Conservation (phyloP, 2,797 vertebrate genomes). For the Gallinago stenura region DNA sequence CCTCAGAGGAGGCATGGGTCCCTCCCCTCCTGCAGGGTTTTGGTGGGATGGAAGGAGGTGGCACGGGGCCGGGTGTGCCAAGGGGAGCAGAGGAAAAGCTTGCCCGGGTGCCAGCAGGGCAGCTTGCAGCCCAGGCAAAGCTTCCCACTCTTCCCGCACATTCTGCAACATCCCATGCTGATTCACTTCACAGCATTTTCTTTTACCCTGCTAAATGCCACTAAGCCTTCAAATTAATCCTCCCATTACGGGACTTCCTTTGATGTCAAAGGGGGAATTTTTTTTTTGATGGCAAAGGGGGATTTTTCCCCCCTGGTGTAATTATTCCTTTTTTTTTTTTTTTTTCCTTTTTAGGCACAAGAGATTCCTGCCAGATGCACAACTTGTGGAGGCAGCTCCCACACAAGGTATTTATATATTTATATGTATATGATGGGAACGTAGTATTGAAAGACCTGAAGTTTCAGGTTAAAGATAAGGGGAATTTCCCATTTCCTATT, state of each 20-base stretch:
- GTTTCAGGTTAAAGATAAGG: conserved; percentile 36
- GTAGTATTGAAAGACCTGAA: conserved; percentile 45
- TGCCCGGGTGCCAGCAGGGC: conserved; percentile 16
- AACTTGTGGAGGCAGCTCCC: conserved; percentile 69
- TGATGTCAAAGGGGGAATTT: conserved; percentile 79
- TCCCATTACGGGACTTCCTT: conserved; percentile 79
- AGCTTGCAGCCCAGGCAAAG: conserved; percentile 41
- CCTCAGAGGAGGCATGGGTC: neutral
- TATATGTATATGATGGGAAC: conserved; percentile 35
- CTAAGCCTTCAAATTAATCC: conserved; percentile 80
- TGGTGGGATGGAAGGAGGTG: neutral
- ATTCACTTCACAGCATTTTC: conserved; percentile 74
- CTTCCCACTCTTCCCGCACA: conserved; percentile 61
- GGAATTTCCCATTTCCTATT: conserved; percentile 67
- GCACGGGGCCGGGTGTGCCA: accelerated
- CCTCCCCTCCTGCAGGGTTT: conserved; percentile 1
- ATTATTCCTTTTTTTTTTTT: conserved; percentile 69
- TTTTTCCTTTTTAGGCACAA: conserved; percentile 22
- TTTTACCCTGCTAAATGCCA: conserved; percentile 78
- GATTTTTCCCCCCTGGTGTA: conserved; percentile 52
- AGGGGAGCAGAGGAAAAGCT: conserved; percentile 5
- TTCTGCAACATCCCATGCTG: conserved; percentile 74
- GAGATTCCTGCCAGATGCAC: conserved; percentile 51
- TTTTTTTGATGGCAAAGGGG: conserved; percentile 61
- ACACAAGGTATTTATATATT: conserved; percentile 51